A percentile compares a stretch with the other conserved stretches of the same genome.
Conservation (phyloP, 2,113 vertebrate genomes). For the Chaetodon trifascialis region DNA sequence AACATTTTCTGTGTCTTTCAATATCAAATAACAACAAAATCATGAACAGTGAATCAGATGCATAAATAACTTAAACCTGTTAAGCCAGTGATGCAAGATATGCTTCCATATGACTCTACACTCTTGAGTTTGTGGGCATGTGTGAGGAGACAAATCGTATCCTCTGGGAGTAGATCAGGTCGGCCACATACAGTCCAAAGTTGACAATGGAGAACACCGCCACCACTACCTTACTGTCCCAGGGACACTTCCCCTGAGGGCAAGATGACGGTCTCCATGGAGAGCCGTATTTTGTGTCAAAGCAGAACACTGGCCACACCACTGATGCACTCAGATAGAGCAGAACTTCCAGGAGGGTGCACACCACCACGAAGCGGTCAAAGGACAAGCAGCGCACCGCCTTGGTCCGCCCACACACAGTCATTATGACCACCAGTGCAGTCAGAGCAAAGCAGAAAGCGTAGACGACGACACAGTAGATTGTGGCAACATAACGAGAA, state of each 20-base stretch:
- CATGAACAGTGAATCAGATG: background rate
- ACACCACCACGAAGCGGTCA: slow-evolving; percentile 88
- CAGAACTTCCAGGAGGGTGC: slow-evolving; percentile 88
- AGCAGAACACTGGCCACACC: slow-evolving; percentile 94
- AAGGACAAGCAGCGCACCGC: slow-evolving; percentile 85
- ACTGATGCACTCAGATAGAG: slow-evolving; percentile 93
- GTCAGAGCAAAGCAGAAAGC: slow-evolving; percentile 90
- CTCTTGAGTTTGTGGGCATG: slow-evolving; percentile 40
- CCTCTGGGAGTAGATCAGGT: slow-evolving; percentile 91
- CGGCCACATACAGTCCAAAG: slow-evolving; percentile 87
- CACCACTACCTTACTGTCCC: slow-evolving; percentile 94
- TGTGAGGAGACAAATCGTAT: slow-evolving; percentile 82
- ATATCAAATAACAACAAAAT: slow-evolving; percentile 10
- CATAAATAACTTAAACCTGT: slow-evolving; percentile 1
- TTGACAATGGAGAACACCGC: slow-evolving; percentile 92
- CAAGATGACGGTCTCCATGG: slow-evolving; percentile 85
- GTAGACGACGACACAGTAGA: slow-evolving; percentile 93
- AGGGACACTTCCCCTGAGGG: slow-evolving; percentile 87
- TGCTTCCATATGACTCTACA: slow-evolving; percentile 28
- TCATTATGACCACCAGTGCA: slow-evolving; percentile 86
- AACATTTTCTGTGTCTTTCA: background rate
- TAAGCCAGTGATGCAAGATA: background rate
- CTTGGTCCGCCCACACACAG: slow-evolving; percentile 84
- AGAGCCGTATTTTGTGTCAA: slow-evolving; percentile 91
- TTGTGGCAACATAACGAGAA: slow-evolving; percentile 82